These are phyloP conservation scores for Apoderus coryli DNA, from an alignment of 2,888 invertebrate genomes.

Conservation along the genomic window DNA sequence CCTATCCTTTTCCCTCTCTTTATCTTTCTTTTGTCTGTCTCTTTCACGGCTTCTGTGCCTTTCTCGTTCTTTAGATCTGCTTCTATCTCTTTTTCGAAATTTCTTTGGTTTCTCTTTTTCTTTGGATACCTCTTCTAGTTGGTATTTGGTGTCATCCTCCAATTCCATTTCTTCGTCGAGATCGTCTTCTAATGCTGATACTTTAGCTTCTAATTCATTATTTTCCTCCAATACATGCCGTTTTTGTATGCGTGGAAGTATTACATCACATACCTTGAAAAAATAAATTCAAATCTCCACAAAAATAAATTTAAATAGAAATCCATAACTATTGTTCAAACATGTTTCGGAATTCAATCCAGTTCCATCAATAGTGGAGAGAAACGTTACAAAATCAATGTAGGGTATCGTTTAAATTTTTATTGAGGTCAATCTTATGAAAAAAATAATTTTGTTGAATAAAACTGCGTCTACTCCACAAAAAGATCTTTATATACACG, in stretches of 20 bases:
- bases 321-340: too few relatives aligned
- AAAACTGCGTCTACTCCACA: too few relatives aligned
- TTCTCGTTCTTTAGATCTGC: constrained; percentile 35
- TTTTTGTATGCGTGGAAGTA: constrained; percentile 87
- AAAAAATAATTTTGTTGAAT: too few relatives aligned
- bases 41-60: constrained; percentile 32
- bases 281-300: too few relatives aligned
- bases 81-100: constrained; percentile 38
- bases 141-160: constrained; percentile 31
- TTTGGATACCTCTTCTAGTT: constrained; percentile 30
- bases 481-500: too few relatives aligned
- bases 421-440: too few relatives aligned
- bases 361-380: too few relatives aligned
- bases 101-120: constrained; percentile 41
- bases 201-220: constrained; percentile 82
- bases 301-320: too few relatives aligned
- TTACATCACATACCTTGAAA: constrained; percentile 69
- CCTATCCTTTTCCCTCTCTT: constrained; percentile 30
- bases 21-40: constrained; percentile 39
- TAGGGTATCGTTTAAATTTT: too few relatives aligned
- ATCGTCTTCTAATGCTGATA: constrained; percentile 85
- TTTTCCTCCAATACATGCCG: constrained; percentile 86
- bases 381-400: too few relatives aligned
- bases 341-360: too few relatives aligned
- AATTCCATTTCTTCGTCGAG: constrained; percentile 73